Base-by-base conservation (phyloP, 2,888 invertebrate genomes). In the Syrista parreyssii region DNA sequence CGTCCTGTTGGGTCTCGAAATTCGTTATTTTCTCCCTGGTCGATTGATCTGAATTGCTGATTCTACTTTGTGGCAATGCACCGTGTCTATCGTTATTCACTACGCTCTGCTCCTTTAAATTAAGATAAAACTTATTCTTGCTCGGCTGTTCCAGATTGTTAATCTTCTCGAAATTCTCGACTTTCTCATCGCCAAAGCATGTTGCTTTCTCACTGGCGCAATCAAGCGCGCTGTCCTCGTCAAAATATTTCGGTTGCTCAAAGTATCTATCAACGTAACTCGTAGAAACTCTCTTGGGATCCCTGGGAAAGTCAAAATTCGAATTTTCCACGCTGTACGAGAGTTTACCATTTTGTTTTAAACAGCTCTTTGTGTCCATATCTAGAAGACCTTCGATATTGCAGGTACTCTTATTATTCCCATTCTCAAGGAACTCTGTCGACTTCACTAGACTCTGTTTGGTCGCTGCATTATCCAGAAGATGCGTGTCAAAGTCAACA, bases 241-340 rank as follows among this genome's bases (percentile, higher is more conserved):
- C 89, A 85, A 82, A 69, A 76, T 91, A 91, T 72, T 89, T 90
- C 0, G 91, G 86, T 68, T 90, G 89, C 31, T 91, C 91, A 74
- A 91, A 91, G 73, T 91, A 91, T 69, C 91, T 88, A 76, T 91
- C 91, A 3, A 91, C 88, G 75, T 91, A 91, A 75, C 90, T 91
- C 3, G 91, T 88, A 0, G 91, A 91, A 0, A 91, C 88, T 75
- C 91, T 85, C 68, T 90, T 91, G 0, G 87, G 82, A 0, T 89
- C 87, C 9, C 85, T 80, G 1, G 87, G 82, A 36, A 88, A 88
- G 40, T 88, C 88, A 11, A 86, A 86, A 68, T 88, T 87, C 0
- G 84, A 79, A 40, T 86, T 86, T 11, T 86, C 84, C n/a, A 85
- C 78, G 12, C 82, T 82, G 40, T 85, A 86, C 0, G 85, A 79